These are phyloP conservation scores for Drosophila simulans DNA, from an alignment of 1,140 invertebrate genomes.

Conservation along the genomic window DNA sequence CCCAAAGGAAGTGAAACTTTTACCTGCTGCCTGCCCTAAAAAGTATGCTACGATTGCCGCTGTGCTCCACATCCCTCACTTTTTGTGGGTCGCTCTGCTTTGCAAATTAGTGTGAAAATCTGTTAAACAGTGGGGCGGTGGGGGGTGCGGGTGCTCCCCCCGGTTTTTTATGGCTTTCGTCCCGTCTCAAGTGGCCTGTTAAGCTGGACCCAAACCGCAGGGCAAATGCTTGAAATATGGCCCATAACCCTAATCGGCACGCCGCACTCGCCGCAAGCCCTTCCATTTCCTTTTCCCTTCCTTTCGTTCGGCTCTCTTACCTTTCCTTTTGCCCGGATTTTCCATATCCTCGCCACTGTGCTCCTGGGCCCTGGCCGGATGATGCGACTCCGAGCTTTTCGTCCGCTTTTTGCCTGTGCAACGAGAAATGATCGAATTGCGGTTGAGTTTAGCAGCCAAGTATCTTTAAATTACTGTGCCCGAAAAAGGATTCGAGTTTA, in stretches of 20 bases:
- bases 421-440: slow-evolving; percentile 60
- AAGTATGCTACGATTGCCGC: slow-evolving; percentile 38
- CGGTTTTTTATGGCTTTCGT: slow-evolving; percentile 60
- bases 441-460: slow-evolving; percentile 37
- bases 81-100: slow-evolving; percentile 38
- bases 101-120: slow-evolving; percentile 82
- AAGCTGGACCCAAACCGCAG: slow-evolving; percentile 47
- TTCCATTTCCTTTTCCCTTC: not conserved
- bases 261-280: slow-evolving; percentile 45
- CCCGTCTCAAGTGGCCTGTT: slow-evolving; percentile 78
- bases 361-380: slow-evolving; percentile 75
- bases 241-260: slow-evolving; percentile 76
- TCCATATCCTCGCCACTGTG: slow-evolving; percentile 77
- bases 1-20: slow-evolving; percentile 38
- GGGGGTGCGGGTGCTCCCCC: slow-evolving; percentile 3
- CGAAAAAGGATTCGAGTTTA: slow-evolving; percentile 37
- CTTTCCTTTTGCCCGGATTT: slow-evolving; percentile 83
- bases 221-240: slow-evolving; percentile 75
- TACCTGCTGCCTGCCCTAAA: slow-evolving; percentile 46
- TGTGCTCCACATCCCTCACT: slow-evolving; percentile 22
- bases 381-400: slow-evolving; percentile 82
- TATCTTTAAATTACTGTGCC: slow-evolving; percentile 41
- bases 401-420: slow-evolving; percentile 78
- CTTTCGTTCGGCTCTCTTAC: slow-evolving; percentile 50
- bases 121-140: slow-evolving; percentile 58